Base-by-base conservation (phyloP, 2,888 invertebrate species). In the Yponomeuta cagnagella region DNA sequence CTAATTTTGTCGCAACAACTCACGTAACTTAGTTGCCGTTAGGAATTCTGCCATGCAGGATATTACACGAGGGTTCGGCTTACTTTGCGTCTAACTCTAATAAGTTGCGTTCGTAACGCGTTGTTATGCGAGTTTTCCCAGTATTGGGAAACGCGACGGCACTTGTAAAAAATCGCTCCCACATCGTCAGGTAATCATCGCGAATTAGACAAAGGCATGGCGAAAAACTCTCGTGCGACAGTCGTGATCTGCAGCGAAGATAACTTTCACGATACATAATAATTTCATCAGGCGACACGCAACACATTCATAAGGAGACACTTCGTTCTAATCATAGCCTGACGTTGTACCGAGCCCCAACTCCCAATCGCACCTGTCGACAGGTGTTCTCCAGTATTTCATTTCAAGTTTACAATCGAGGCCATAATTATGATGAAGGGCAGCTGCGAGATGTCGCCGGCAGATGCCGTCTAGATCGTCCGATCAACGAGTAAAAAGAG, bases 381-480 rank as follows among this genome's bases (percentile, higher is more conserved):
- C 91, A 91, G 91, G 90, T 91, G 90, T 58, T 80, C 75, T 77
- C 80, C 77, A 76, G 79, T 80, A 77, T 76, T 76, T 75, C 79
- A 77, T 76, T 76, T 75, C 80, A 75, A 74, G 79, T 80, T 79
- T 76, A 72, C 70, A 85, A 82, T 82, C 81, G 83, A 82, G 78
- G 82, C 82, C 82, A 83, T 80, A 82, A 78, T 65, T 70, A 63
- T 84, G 83, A 85, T 85, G 86, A 84, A 81, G 81, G 85, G 88
- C 90, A 91, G 91, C 90, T 91, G 87, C 79, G 80, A 77, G 82
- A 82, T 86, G 86, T 85, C 85, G 84, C 80, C 76, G 83, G 85
- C 91, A 91, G 90, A 92, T 92, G 91, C 83, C 83, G 86, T 90
- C 88, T 88, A 89, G 89, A 90, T 91, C 84, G 85, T 74, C 78